These are phyloP conservation scores for Tinamus guttatus DNA, from an alignment of 2,113 vertebrate genomes.

Conservation along the genomic window DNA sequence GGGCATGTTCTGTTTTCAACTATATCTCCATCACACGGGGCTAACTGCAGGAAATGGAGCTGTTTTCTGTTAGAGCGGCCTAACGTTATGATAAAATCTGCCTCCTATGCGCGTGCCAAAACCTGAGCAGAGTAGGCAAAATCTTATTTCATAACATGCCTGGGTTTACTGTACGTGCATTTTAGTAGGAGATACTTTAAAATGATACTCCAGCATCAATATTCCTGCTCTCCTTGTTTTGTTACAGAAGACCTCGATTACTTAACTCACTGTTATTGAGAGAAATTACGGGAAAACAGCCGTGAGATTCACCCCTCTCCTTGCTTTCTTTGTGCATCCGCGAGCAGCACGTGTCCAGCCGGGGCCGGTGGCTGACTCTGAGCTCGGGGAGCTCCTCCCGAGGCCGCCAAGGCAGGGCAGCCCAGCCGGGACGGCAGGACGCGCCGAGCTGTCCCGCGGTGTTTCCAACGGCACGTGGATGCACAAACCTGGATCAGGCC, in stretches of 20 bases:
- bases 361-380: neutral
- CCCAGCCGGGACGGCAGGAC: neutral
- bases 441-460: neutral
- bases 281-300: neutral
- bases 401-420: neutral
- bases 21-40: neutral
- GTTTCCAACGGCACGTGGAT: neutral
- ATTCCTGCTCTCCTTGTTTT: neutral
- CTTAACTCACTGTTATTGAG: neutral
- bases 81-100: neutral
- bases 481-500: neutral
- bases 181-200: neutral
- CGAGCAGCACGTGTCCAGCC: neutral
- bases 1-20: neutral
- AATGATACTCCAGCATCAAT: neutral
- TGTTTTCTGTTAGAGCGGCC: neutral
- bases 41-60: neutral
- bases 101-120: neutral
- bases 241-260: neutral
- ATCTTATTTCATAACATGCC: neutral
- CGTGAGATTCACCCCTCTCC: neutral
- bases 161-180: neutral
- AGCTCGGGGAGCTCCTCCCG: neutral
- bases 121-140: neutral
- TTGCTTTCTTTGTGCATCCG: conserved; percentile 24